Evolutionary conservation across 2,797 vertebrate genomes (phyloP), one percentile per base, ranked within the genome.

Genomic region (Cossypha niveicapilla): DNA sequence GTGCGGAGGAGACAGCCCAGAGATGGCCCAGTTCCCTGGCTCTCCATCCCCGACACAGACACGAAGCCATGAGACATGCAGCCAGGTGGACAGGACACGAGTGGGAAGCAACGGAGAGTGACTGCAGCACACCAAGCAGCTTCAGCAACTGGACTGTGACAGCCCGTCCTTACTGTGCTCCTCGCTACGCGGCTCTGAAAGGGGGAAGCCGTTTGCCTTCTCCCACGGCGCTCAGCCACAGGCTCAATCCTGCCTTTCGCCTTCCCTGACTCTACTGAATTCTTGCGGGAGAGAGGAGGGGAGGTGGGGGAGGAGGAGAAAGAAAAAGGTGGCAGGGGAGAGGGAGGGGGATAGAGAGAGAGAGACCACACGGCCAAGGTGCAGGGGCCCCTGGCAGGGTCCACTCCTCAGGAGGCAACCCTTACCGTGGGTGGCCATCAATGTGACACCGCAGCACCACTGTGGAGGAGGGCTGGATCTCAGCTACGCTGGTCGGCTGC

Each of bases 361-460:
- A 91, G 74, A 58, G 83, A 85, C 82, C 86, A 71, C 47, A 35
- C 67, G 58, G 57, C 11, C 13, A 82, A 92, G 81, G 73, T 44
- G 61, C 53, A 30, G 48, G 60, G 51, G 79, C 76, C 76, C 66
- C 18, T 25, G 30, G 50, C 61, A 44, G 58, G 79, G 57, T 79
- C 67, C 30, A 2, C 47, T 89, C 83, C 80, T 78, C 5, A 2
- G 74, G 54, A 42, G 35, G 58, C 41, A 30, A 75, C 86, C 71
- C 98, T 99, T 98, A 99, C 99, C 99, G 98, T 13, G 99, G 99
- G 96, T 99, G 99, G 90, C 99, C 99, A 3, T 99, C 99, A 25
- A 99, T 98, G 89, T 99, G 98, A 95, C 99, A 99, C 53, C 98
- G 98, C 87, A 99, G 96, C 0, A 97, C 98, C 95, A 99, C 98